Evolutionary conservation across 1,140 invertebrate species (phyloP).

Genomic region (Trichonephila clavata): DNA sequence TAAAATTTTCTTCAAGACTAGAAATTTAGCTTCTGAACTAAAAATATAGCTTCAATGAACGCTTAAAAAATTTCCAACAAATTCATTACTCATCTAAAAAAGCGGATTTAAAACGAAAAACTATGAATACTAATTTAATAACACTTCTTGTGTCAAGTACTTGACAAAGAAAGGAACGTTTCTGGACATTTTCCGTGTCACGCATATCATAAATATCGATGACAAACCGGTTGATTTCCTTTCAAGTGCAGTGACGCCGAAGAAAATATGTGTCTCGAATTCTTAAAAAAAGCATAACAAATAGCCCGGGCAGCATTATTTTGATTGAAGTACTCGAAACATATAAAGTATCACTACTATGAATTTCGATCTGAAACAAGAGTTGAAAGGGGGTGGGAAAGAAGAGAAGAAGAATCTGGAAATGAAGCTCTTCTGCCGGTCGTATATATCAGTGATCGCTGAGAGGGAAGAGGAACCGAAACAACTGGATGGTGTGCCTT

Average conservation of each 20-base stretch:
- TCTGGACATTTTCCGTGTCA: too few relatives aligned
- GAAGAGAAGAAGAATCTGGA: not conserved
- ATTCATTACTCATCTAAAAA: too few relatives aligned
- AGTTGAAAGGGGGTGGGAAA: not conserved
- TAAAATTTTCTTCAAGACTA: too few relatives aligned
- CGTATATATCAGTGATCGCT: slow-evolving; percentile 38
- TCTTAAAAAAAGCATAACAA: slow-evolving; percentile 9
- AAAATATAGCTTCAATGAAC: too few relatives aligned
- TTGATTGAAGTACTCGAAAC: slow-evolving; percentile 55
- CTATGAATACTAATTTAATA: too few relatives aligned
- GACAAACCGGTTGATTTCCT: slow-evolving; percentile 16
- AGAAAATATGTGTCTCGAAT: slow-evolving; percentile 20
- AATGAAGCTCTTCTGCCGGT: slow-evolving; percentile 36
- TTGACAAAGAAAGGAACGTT: too few relatives aligned
- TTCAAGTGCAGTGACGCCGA: slow-evolving; percentile 5
- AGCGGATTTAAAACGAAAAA: too few relatives aligned
- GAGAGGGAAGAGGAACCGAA: not conserved
- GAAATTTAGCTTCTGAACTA: too few relatives aligned
- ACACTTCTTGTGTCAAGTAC: too few relatives aligned
- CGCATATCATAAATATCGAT: slow-evolving; percentile 38
- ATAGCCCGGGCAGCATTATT: slow-evolving; percentile 31
- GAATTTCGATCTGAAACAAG: slow-evolving; percentile 43
- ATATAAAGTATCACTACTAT: slow-evolving; percentile 58
- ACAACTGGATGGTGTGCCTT: slow-evolving; percentile 9
- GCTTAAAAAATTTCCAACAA: too few relatives aligned